A percentile compares a stretch with the other conserved stretches of the same genome.
These are phyloP conservation scores for Endomychus coccineus DNA, from an alignment of 2,888 invertebrate species.

Conservation along the genomic window DNA sequence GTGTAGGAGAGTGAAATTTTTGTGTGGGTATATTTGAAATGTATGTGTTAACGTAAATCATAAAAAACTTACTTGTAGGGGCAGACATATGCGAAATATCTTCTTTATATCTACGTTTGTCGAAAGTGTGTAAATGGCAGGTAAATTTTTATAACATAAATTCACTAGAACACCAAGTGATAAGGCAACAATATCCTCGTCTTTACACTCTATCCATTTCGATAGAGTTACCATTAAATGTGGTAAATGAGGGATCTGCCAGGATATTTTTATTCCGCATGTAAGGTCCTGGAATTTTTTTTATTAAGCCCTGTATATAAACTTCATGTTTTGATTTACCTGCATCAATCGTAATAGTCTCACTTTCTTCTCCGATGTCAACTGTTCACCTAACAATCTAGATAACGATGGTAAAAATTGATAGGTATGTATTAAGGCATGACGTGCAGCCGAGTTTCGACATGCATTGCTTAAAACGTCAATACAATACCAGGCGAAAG, in stretches of 20 bases:
- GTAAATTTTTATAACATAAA: conserved; percentile 70
- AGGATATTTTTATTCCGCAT: conserved; percentile 69
- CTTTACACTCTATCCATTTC: conserved; percentile 55
- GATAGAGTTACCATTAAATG: conserved; percentile 60
- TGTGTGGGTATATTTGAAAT: too few species aligned
- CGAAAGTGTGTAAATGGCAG: conserved; percentile 65
- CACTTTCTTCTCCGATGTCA: conserved; percentile 57
- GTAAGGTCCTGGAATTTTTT: conserved; percentile 57
- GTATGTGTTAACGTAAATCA: too few species aligned
- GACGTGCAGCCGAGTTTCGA: conserved; percentile 54
- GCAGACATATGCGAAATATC: conserved; percentile 55
- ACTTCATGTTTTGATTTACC: too few species aligned
- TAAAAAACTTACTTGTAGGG: conserved; percentile 48
- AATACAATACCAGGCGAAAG: conserved; percentile 57
- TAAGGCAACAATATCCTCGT: conserved; percentile 45
- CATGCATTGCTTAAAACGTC: conserved; percentile 58
- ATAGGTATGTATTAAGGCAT: conserved; percentile 60
- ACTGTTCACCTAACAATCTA: conserved; percentile 51
- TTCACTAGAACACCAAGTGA: conserved; percentile 68
- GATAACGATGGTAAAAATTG: conserved; percentile 62
- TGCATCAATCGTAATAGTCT: conserved; percentile 57
- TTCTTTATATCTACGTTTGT: conserved; percentile 63
- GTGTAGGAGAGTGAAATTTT: too few species aligned
- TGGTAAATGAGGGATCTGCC: conserved; percentile 71
- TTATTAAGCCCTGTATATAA: too few species aligned